A percentile compares a stretch with the other conserved stretches of the same genome.
Conservation (phyloP, 2,113 vertebrate species). For the Tiliqua scincoides region DNA sequence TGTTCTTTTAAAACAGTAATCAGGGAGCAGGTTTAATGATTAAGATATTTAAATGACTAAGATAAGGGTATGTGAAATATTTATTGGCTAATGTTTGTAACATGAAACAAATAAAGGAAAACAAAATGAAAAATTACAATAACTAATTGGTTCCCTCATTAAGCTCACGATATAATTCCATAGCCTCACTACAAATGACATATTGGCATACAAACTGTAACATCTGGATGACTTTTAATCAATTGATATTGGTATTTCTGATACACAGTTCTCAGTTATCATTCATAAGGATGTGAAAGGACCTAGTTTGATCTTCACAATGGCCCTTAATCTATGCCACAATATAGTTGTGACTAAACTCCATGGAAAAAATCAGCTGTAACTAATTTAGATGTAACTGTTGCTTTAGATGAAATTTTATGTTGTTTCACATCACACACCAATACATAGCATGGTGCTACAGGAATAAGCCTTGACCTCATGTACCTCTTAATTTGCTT, state of each 20-base stretch:
- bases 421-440: background rate
- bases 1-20: constrained; percentile 33
- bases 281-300: constrained; percentile 37
- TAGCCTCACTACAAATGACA: constrained; percentile 29
- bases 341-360: background rate
- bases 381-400: background rate
- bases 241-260: constrained; percentile 33
- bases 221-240: constrained; percentile 41
- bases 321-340: constrained; percentile 13
- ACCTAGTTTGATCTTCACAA: constrained; percentile 9
- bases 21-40: constrained; percentile 38
- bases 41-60: constrained; percentile 32
- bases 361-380: too few relatives aligned
- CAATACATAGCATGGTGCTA: background rate
- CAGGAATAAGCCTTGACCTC: background rate
- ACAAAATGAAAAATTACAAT: constrained; percentile 35
- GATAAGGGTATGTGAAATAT: constrained; percentile 30
- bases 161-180: constrained; percentile 37
- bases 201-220: constrained; percentile 49
- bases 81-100: constrained; percentile 35
- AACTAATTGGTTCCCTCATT: constrained; percentile 33
- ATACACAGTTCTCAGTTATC: constrained; percentile 22
- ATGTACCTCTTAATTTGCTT: background rate
- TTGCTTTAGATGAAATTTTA: background rate
- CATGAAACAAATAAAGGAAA: constrained; percentile 15